Evolutionary conservation across 2,888 invertebrate genomes (phyloP).

Genomic region (Antitype chi): DNA sequence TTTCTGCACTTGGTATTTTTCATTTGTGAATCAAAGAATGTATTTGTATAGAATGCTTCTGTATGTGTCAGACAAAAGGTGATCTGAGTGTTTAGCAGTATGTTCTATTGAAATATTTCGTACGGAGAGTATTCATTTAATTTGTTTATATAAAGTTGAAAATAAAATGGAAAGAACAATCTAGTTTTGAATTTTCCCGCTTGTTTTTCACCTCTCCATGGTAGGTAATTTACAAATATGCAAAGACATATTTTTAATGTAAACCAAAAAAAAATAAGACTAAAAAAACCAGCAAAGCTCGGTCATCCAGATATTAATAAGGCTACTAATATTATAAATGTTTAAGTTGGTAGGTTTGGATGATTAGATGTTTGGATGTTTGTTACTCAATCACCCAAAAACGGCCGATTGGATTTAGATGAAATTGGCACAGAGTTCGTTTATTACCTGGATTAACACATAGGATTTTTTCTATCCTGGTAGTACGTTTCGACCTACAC

Average conservation of each 20-base stretch:
- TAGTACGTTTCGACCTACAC: no score
- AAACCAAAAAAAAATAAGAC: neutral
- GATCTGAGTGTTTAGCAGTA: neutral
- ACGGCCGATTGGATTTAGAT: no score
- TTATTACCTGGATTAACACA: no score
- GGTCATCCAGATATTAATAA: no score
- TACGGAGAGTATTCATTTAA: constrained; percentile 17
- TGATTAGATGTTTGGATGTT: no score
- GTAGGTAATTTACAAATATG: neutral
- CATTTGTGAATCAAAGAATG: constrained; percentile 34
- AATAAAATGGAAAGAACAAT: constrained; percentile 9
- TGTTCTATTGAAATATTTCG: constrained; percentile 26
- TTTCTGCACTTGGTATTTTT: constrained; percentile 40
- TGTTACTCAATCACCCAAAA: no score
- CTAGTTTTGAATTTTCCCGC: neutral
- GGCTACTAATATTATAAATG: no score
- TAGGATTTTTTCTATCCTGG: no score
- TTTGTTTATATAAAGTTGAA: constrained; percentile 20
- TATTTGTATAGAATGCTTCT: constrained; percentile 6
- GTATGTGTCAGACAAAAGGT: constrained; percentile 21
- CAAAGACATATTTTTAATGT: neutral
- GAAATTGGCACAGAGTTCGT: no score
- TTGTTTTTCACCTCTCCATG: neutral
- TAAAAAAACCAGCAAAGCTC: no score
- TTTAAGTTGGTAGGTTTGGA: no score